phyloP scores from a whole-genome alignment of 2,888 invertebrate species.

The Allygus modestus region DNA sequence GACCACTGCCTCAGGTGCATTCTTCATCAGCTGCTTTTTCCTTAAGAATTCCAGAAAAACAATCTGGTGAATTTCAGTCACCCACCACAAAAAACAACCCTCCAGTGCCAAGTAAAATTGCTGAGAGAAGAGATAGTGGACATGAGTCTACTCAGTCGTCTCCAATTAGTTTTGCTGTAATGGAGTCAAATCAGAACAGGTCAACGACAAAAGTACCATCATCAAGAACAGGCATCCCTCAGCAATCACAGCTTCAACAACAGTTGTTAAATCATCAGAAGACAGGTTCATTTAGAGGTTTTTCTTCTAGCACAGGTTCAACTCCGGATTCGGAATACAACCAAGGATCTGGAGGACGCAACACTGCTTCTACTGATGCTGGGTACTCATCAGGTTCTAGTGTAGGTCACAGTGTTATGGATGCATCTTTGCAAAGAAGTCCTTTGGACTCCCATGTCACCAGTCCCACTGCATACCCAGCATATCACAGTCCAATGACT shows the following conservation, averaged over 20 bases:
- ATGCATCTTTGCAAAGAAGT: slow-evolving; percentile 80
- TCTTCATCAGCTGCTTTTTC: slow-evolving; percentile 74
- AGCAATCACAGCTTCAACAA: slow-evolving; percentile 57
- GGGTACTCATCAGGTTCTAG: slow-evolving; percentile 65
- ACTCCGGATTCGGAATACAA: slow-evolving; percentile 64
- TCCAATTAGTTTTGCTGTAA: slow-evolving; percentile 86
- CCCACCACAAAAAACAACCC: slow-evolving; percentile 66
- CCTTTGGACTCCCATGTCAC: slow-evolving; percentile 85
- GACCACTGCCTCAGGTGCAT: slow-evolving; percentile 78
- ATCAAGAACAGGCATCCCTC: slow-evolving; percentile 23
- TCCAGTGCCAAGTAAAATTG: slow-evolving; percentile 66
- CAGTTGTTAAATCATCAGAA: slow-evolving; percentile 45
- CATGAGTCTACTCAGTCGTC: slow-evolving; percentile 83
- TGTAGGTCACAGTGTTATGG: slow-evolving; percentile 80
- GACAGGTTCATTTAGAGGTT: slow-evolving; percentile 31
- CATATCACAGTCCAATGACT: slow-evolving; percentile 91
- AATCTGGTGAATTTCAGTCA: slow-evolving; percentile 70
- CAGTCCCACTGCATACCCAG: slow-evolving; percentile 88
- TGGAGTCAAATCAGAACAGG: slow-evolving; percentile 77
- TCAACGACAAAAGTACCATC: slow-evolving; percentile 15
- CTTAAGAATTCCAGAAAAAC: slow-evolving; percentile 71
- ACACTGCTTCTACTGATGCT: slow-evolving; percentile 63
- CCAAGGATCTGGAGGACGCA: slow-evolving; percentile 55
- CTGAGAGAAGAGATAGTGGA: slow-evolving; percentile 71
- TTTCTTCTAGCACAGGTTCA: slow-evolving; percentile 40